phyloP scores from a whole-genome alignment of 2,797 vertebrate genomes.

The Pseudochromis fuscus region DNA sequence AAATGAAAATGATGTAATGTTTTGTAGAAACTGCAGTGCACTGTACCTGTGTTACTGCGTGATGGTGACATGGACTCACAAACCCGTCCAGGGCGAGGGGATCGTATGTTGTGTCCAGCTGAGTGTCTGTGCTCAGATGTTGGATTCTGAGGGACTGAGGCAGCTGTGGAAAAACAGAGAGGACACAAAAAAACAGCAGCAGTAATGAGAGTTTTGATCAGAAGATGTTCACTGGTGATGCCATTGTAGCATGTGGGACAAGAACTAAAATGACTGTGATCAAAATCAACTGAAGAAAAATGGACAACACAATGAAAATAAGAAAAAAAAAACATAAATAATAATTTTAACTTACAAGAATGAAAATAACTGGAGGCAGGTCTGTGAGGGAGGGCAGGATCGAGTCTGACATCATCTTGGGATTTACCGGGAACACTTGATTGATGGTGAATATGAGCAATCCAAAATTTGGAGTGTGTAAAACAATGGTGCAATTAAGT shows the following conservation, averaged over 20 bases:
- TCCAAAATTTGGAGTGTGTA: slow-evolving; percentile 61
- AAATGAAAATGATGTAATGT: background rate
- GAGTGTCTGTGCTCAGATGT: slow-evolving; percentile 51
- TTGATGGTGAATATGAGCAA: slow-evolving; percentile 59
- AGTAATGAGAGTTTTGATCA: slow-evolving; percentile 1
- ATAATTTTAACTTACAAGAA: slow-evolving; percentile 83
- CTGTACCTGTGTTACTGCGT: slow-evolving; percentile 71
- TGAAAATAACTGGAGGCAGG: slow-evolving; percentile 76
- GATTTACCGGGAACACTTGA: slow-evolving; percentile 79
- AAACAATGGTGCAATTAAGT: slow-evolving; percentile 58
- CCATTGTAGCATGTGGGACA: background rate
- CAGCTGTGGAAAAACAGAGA: slow-evolving; percentile 67
- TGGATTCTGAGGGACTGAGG: slow-evolving; percentile 61
- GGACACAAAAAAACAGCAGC: slow-evolving; percentile 15
- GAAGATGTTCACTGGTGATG: background rate
- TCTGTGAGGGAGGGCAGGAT: slow-evolving; percentile 75
- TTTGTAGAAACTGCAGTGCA: slow-evolving; percentile 16
- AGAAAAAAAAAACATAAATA: slow-evolving; percentile 10
- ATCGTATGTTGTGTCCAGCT: slow-evolving; percentile 37
- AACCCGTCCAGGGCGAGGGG: slow-evolving; percentile 60
- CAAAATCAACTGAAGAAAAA: slow-evolving; percentile 37
- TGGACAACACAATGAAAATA: slow-evolving; percentile 21
- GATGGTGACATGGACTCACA: slow-evolving; percentile 53
- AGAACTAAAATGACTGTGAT: background rate
- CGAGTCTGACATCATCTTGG: slow-evolving; percentile 85